Evolutionary conservation across 2,113 vertebrate species (phyloP).

Genomic region (Caranx melampygus): DNA sequence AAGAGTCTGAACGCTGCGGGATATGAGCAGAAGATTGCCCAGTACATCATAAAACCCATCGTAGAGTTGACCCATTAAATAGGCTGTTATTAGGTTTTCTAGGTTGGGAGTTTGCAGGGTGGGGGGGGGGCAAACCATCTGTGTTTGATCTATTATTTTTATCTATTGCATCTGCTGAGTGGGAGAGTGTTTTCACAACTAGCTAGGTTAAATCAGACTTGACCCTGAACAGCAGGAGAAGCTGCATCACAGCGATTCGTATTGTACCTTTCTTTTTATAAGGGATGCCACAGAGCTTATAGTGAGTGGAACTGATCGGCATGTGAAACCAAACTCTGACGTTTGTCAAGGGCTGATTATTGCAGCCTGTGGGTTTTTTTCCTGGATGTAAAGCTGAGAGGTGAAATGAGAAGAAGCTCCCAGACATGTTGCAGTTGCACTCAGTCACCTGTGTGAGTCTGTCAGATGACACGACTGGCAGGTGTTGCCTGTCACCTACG

Average conservation of each 20-base stretch:
- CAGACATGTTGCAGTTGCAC: neutral
- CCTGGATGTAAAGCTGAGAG: neutral
- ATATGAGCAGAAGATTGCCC: conserved; percentile 64
- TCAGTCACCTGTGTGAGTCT: conserved; percentile 7
- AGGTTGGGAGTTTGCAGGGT: conserved; percentile 56
- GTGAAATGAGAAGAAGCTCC: conserved; percentile 15
- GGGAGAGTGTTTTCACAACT: conserved; percentile 20
- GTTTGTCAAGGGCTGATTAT: conserved; percentile 2
- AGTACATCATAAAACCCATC: conserved; percentile 73
- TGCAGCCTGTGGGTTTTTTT: conserved; percentile 1
- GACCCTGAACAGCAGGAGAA: conserved; percentile 40
- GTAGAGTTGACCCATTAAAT: conserved; percentile 64
- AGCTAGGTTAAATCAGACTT: conserved; percentile 51
- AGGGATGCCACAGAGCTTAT: conserved; percentile 12
- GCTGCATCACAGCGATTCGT: conserved; percentile 10
- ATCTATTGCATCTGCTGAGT: conserved; percentile 50
- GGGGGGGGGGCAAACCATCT: conserved; percentile 33
- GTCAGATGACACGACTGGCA: conserved; percentile 14
- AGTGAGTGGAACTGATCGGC: neutral
- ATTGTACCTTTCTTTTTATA: neutral
- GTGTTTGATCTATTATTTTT: conserved; percentile 61
- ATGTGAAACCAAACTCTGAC: conserved; percentile 1
- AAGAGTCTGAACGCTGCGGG: conserved; percentile 54
- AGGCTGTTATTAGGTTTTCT: conserved; percentile 64
- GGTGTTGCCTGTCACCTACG: conserved; percentile 18